These are phyloP conservation scores for Myzus persicae DNA, from an alignment of 1,140 invertebrate species.

Conservation along the genomic window DNA sequence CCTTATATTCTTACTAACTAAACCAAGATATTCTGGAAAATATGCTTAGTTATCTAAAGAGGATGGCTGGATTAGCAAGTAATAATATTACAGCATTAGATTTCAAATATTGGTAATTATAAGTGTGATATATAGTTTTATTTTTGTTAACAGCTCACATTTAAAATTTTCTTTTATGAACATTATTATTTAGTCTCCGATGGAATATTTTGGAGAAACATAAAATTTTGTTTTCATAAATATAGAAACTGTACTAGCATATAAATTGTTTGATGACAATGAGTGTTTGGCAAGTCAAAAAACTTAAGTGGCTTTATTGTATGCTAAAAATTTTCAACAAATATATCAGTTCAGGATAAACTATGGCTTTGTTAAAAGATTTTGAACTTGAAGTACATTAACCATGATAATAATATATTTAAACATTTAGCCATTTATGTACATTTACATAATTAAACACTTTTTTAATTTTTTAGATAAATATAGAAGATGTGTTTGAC, in stretches of 20 bases:
- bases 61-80: conserved; percentile 2
- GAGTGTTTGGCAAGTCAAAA: neutral
- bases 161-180: neutral
- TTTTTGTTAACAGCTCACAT: neutral
- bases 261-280: neutral
- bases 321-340: neutral
- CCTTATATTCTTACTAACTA: neutral
- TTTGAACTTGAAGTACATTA: neutral
- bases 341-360: neutral
- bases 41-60: neutral
- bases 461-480: neutral
- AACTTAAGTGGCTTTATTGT: neutral
- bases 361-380: neutral
- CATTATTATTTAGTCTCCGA: neutral
- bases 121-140: neutral
- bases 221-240: neutral
- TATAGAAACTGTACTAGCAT: neutral
- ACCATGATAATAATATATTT: neutral
- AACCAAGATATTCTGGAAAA: neutral
- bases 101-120: neutral
- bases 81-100: neutral
- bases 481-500: neutral
- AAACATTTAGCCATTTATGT: neutral
- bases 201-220: neutral
- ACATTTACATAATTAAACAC: neutral